phyloP scores from a whole-genome alignment of 2,888 invertebrate genomes.

The Phaonia tiefii region DNA sequence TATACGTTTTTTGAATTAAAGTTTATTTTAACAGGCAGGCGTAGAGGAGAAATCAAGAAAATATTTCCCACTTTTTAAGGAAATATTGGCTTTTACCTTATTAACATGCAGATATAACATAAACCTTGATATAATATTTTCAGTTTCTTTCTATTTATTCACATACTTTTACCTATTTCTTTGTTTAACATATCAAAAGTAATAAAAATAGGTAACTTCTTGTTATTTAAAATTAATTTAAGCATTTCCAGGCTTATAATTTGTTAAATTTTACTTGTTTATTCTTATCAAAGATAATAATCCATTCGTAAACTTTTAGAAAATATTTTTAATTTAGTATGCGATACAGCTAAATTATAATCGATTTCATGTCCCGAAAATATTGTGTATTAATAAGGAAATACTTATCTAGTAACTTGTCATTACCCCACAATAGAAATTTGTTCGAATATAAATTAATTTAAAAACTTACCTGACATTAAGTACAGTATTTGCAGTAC shows the following conservation, averaged over 20 bases:
- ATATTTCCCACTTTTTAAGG: neutral
- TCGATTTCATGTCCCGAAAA: too few relatives aligned
- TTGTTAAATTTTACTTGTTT: slow-evolving; percentile 31
- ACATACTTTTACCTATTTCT: neutral
- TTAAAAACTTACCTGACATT: slow-evolving; percentile 19
- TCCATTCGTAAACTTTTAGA: slow-evolving; percentile 45
- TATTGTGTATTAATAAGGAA: too few relatives aligned
- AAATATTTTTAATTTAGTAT: too few relatives aligned
- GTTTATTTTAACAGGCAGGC: neutral
- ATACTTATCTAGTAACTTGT: too few relatives aligned
- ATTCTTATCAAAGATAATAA: slow-evolving; percentile 21
- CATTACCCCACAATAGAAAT: slow-evolving; percentile 1
- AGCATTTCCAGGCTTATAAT: slow-evolving; percentile 23
- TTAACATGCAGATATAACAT: neutral
- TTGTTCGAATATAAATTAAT: slow-evolving; percentile 28
- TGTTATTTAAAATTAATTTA: slow-evolving; percentile 16
- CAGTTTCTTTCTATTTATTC: neutral
- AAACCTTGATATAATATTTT: slow-evolving; percentile 1
- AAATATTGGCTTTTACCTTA: slow-evolving; percentile 5
- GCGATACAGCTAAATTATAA: too few relatives aligned
- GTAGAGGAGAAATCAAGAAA: neutral
- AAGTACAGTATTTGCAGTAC: too few relatives aligned
- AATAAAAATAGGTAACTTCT: slow-evolving; percentile 4
- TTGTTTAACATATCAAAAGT: slow-evolving; percentile 16
- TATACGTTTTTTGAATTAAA: slow-evolving; percentile 97